A percentile compares a stretch with the other conserved stretches of the same genome.
phyloP scores from a whole-genome alignment of 1,140 invertebrate genomes.

The Drosophila nigrodunni region DNA sequence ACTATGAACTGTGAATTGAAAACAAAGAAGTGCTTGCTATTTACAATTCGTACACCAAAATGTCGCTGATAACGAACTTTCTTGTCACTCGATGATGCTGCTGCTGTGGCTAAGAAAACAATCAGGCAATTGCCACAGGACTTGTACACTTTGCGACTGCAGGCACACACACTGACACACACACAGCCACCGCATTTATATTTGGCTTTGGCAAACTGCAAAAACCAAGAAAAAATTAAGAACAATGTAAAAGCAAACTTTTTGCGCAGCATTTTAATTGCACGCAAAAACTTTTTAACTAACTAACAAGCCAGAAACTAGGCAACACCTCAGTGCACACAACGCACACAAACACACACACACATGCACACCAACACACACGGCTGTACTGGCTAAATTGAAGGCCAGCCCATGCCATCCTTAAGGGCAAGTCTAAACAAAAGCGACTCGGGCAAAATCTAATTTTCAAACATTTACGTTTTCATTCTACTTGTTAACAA shows the following conservation, averaged over 20 bases:
- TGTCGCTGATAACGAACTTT: conserved; percentile 80
- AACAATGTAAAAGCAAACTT: conserved; percentile 78
- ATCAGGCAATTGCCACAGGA: conserved; percentile 80
- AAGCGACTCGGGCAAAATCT: conserved; percentile 73
- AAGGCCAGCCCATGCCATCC: background rate
- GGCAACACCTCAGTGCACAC: conserved; percentile 78
- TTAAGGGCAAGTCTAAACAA: conserved; percentile 57
- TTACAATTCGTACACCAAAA: conserved; percentile 68
- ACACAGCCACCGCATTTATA: conserved; percentile 65
- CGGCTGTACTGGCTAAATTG: background rate
- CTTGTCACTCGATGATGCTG: conserved; percentile 61
- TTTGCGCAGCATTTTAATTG: conserved; percentile 82
- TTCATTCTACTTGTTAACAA: conserved; percentile 82
- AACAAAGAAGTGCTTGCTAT: conserved; percentile 55
- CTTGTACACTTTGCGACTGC: conserved; percentile 68
- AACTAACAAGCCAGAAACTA: conserved; percentile 81
- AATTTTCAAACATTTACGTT: conserved; percentile 84
- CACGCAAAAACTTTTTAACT: conserved; percentile 82
- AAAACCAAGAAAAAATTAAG: conserved; percentile 75
- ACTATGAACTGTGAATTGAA: background rate
- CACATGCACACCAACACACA: conserved; percentile 20
- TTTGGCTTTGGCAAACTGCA: conserved; percentile 76
- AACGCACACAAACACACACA: conserved; percentile 23
- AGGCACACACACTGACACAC: conserved; percentile 24
- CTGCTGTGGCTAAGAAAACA: conserved; percentile 77